These are phyloP conservation scores for Periophthalmus modestus DNA, from an alignment of 2,113 vertebrate genomes.

Conservation along the genomic window DNA sequence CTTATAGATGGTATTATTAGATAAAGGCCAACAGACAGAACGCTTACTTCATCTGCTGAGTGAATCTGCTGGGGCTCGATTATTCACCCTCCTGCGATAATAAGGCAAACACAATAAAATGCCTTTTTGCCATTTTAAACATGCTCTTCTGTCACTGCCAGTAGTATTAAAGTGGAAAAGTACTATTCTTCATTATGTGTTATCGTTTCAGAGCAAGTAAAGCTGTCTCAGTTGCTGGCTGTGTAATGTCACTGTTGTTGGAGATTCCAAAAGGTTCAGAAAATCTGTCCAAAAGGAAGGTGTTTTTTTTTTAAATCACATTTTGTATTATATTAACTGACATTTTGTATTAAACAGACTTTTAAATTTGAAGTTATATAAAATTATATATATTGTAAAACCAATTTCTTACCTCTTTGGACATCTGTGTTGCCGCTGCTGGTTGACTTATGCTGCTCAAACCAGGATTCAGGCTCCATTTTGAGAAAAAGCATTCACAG, in stretches of 20 bases:
- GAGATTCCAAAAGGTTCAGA: slow-evolving; percentile 23
- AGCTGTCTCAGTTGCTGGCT: slow-evolving; percentile 30
- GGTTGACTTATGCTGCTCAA: slow-evolving; percentile 30
- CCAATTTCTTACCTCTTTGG: neutral
- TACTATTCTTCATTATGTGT: too few relatives aligned
- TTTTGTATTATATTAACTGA: too few relatives aligned
- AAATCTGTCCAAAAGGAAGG: slow-evolving; percentile 19
- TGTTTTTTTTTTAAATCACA: too few relatives aligned
- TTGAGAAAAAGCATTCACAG: slow-evolving; percentile 27
- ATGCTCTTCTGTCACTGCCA: too few relatives aligned
- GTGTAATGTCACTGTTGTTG: slow-evolving; percentile 10
- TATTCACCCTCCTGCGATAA: neutral
- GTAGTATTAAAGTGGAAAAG: too few relatives aligned
- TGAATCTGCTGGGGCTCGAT: neutral
- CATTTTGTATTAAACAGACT: neutral
- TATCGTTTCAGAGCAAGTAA: neutral
- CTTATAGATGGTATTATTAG: neutral
- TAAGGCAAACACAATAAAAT: neutral
- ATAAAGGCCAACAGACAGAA: neutral
- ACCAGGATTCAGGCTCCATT: slow-evolving; percentile 48
- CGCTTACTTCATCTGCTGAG: neutral
- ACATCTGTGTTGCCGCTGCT: slow-evolving; percentile 37
- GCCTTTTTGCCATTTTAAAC: neutral
- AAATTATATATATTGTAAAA: neutral
- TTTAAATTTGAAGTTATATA: neutral